phyloP scores from a whole-genome alignment of 1,140 invertebrate genomes.

The Philotrypesis tridentata region DNA sequence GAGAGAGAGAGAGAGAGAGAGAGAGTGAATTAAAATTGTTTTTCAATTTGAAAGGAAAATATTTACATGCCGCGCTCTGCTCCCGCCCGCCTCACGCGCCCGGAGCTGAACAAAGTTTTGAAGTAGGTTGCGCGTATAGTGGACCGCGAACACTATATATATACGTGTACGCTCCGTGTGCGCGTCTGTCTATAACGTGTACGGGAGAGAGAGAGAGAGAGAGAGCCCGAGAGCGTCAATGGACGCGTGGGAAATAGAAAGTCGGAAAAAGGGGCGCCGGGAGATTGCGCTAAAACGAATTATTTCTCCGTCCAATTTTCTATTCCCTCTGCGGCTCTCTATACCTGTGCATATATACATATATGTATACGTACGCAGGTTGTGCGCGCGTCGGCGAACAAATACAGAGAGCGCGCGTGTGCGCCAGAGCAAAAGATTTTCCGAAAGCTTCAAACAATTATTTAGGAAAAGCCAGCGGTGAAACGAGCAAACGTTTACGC shows the following conservation, averaged over 20 bases:
- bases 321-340: not conserved
- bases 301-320: not conserved
- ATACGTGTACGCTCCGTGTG: no score
- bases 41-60: constrained; percentile 63
- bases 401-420: no score
- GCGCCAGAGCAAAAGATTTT: no score
- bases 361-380: no score
- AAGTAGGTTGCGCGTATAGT: constrained; percentile 28
- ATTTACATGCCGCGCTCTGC: constrained; percentile 50
- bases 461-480: no score
- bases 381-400: no score
- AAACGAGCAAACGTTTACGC: not conserved
- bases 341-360: no score
- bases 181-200: not conserved
- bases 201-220: no score
- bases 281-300: constrained; percentile 2
- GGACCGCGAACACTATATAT: not conserved
- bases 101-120: constrained; percentile 47
- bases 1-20: not conserved
- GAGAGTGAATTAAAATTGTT: constrained; percentile 65
- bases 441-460: no score
- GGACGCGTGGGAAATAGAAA: not conserved
- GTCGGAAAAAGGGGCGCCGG: not conserved
- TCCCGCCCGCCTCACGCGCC: not conserved
- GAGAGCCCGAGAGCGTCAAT: not conserved